phyloP scores from a whole-genome alignment of 2,113 vertebrate species.

The Misgurnus anguillicaudatus region DNA sequence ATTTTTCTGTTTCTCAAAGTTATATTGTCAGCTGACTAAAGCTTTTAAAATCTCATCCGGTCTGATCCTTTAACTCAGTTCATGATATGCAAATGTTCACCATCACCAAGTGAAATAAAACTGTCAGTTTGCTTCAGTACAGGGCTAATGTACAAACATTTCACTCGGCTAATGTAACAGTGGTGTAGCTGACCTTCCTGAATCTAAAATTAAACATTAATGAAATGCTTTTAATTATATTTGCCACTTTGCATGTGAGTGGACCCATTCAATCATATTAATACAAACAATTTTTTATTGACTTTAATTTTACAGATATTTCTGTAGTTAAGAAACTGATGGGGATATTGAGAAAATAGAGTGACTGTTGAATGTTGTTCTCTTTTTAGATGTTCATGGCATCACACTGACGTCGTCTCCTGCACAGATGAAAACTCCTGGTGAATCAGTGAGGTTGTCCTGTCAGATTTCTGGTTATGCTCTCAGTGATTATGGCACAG shows the following conservation, averaged over 20 bases:
- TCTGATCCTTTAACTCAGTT: background rate
- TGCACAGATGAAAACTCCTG: conserved; percentile 36
- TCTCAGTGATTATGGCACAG: conserved; percentile 35
- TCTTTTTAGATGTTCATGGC: conserved; percentile 34
- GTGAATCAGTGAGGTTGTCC: conserved; percentile 46
- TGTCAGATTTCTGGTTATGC: conserved; percentile 53
- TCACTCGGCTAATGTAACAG: background rate
- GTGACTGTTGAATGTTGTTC: background rate
- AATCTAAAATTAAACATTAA: conserved; percentile 26
- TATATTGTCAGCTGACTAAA: background rate
- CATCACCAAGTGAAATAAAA: background rate
- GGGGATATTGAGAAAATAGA: background rate
- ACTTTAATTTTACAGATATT: background rate
- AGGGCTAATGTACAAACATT: background rate
- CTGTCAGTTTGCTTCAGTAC: background rate
- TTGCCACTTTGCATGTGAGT: conserved; percentile 45
- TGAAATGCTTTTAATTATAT: conserved; percentile 25
- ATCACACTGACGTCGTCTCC: conserved; percentile 46
- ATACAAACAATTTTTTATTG: background rate
- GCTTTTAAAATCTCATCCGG: background rate
- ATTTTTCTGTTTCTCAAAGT: no score
- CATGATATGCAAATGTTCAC: conserved; percentile 23
- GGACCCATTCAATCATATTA: background rate
- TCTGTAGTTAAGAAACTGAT: background rate
- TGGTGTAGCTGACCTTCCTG: no score